Base-by-base conservation (phyloP, 2,888 invertebrate species). In the Augiades crinisus region DNA sequence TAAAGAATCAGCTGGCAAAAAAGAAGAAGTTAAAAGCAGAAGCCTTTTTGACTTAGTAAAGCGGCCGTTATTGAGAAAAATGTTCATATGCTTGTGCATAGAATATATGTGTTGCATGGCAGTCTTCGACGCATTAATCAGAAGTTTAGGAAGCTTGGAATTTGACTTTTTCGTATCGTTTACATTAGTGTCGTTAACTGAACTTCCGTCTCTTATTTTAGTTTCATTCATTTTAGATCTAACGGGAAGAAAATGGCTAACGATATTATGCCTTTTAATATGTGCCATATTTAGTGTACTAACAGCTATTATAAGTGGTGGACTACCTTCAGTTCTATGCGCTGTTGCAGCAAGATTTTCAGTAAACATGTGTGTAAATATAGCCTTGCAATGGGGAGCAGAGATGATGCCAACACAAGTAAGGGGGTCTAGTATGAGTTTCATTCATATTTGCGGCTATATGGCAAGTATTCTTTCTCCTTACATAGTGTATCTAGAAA, bases 91-190 rank as follows among this genome's bases (percentile, higher is more conserved):
- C 14, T 63, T 71, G n/a, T 74, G 78, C 55, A 12, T 80, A n/a
- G 65, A 70, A 27, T 81, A 68, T 43, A 69, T 77, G 68, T 72
- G 72, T 40, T 63, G 67, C 16, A 65, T 71, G 61, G 60, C 77
- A n/a, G 64, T 78, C 12, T 81, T 77, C 47, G 84, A 85, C 38
- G 63, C 72, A 0, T 63, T 83, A n/a, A 63, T 81, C 1, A 74
- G 85, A 55, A 77, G 71, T 8, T 63, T 81, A 14, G 75, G 78
- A 1, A 65, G 71, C 7, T 57, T 84, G 27, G 50, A 75, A 14
- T 84, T 75, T 44, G 70, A 85, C 55, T 81, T 80, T 53, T 85
- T 84, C 55, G 27, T 83, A 10, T 82, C 84, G 0, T 84, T 85
- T 54, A 72, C 81, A 5, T 57, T 83, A 2, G 63, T 80, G 8